A percentile compares a stretch with the other conserved stretches of the same genome.
Evolutionary conservation across 2,797 vertebrate species (phyloP).

Genomic region (Antrozous pallidus): DNA sequence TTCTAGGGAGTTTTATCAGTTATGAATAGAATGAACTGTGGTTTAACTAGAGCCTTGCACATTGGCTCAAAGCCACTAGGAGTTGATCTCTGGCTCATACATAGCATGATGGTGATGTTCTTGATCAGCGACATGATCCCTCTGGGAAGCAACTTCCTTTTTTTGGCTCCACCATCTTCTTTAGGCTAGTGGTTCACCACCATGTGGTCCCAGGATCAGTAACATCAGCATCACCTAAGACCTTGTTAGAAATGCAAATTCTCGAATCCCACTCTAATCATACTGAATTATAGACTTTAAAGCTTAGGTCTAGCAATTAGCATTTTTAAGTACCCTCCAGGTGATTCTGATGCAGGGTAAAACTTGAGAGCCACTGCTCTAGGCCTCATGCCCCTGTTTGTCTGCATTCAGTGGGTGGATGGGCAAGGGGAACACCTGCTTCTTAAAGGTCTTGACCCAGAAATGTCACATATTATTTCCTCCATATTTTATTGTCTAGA

Average conservation of each 20-base stretch:
- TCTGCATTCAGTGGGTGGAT: not conserved
- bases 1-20: not conserved
- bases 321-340: not conserved
- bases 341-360: not conserved
- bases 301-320: not conserved
- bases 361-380: not conserved
- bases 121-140: not conserved
- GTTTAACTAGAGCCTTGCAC: not conserved
- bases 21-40: not conserved
- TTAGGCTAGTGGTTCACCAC: not conserved
- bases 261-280: not conserved
- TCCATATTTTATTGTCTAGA: not conserved
- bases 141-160: not conserved
- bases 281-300: not conserved
- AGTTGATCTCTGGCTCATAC: not conserved
- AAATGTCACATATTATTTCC: not conserved
- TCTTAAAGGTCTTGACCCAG: not conserved
- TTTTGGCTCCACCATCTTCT: not conserved
- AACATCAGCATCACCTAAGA: not conserved
- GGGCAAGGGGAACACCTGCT: not conserved
- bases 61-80: not conserved
- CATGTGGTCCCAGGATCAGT: not conserved
- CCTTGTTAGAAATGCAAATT: not conserved
- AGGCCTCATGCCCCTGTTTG: not conserved
- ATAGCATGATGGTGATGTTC: not conserved